Percentiles rank a stretch among this genome's conserved stretches.
phyloP scores from a whole-genome alignment of 2,888 invertebrate species.

The Germaria angustata region DNA sequence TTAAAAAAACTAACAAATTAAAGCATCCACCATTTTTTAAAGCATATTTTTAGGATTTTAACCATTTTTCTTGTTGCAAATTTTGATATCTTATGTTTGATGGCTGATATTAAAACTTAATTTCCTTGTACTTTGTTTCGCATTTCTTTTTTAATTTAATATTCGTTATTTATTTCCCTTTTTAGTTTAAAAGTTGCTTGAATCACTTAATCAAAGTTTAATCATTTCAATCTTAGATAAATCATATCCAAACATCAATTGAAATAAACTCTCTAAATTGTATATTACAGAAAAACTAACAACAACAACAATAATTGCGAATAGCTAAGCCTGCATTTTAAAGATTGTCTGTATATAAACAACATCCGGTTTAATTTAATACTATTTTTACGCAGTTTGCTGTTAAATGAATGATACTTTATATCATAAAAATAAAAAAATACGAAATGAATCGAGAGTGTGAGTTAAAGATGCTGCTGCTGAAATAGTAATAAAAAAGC shows the following conservation, averaged over 20 bases:
- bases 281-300: slow-evolving; percentile 22
- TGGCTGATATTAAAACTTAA: background rate
- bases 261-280: slow-evolving; percentile 48
- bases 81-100: too few species aligned
- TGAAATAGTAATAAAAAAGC: slow-evolving; percentile 7
- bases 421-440: slow-evolving; percentile 44
- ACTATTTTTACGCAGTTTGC: slow-evolving; percentile 63
- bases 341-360: slow-evolving; percentile 60
- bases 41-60: background rate
- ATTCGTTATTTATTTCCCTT: background rate
- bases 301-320: slow-evolving; percentile 33
- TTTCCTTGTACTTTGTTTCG: background rate
- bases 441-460: slow-evolving; percentile 40
- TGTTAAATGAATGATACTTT: slow-evolving; percentile 64
- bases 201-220: slow-evolving; percentile 57
- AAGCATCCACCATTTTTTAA: too few species aligned
- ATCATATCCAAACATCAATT: slow-evolving; percentile 56
- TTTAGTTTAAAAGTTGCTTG: too few species aligned
- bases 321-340: slow-evolving; percentile 43
- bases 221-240: slow-evolving; percentile 63
- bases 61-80: too few species aligned
- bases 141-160: background rate
- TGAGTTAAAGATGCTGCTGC: slow-evolving; percentile 47
- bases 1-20: too few species aligned
- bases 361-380: slow-evolving; percentile 71